These are phyloP conservation scores for Bujurquina vittata DNA, from an alignment of 2,113 vertebrate species.

Conservation along the genomic window DNA sequence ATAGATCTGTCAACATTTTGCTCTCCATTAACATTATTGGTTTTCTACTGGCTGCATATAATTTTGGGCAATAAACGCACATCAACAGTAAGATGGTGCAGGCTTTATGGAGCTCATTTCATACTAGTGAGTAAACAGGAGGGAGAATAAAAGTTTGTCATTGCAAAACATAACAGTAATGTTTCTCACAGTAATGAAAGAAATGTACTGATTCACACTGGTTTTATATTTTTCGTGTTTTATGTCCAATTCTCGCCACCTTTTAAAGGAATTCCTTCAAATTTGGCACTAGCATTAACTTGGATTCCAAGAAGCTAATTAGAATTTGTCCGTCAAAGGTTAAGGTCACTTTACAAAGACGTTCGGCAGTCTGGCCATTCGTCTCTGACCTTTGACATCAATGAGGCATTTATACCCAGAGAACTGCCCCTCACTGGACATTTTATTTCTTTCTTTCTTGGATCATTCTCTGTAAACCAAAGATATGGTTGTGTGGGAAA, in stretches of 20 bases:
- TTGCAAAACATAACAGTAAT: not conserved
- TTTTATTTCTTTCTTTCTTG: not conserved
- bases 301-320: not conserved
- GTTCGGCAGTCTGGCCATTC: not conserved
- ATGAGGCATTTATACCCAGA: not conserved
- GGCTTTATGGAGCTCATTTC: not conserved
- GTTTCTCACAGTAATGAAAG: not conserved
- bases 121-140: no score
- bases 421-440: not conserved
- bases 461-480: not conserved
- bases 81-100: not conserved
- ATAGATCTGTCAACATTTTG: not conserved
- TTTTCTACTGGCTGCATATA: not conserved
- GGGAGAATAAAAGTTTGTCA: not conserved
- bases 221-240: not conserved
- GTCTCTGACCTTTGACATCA: not conserved
- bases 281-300: not conserved
- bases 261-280: not conserved
- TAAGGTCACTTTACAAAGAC: not conserved
- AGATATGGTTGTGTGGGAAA: accelerated
- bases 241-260: not conserved
- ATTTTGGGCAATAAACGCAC: not conserved
- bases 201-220: not conserved
- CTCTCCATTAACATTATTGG: not conserved
- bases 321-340: not conserved